Evolutionary conservation across 2,797 vertebrate species (phyloP).

Genomic region (Oophaga sylvatica): DNA sequence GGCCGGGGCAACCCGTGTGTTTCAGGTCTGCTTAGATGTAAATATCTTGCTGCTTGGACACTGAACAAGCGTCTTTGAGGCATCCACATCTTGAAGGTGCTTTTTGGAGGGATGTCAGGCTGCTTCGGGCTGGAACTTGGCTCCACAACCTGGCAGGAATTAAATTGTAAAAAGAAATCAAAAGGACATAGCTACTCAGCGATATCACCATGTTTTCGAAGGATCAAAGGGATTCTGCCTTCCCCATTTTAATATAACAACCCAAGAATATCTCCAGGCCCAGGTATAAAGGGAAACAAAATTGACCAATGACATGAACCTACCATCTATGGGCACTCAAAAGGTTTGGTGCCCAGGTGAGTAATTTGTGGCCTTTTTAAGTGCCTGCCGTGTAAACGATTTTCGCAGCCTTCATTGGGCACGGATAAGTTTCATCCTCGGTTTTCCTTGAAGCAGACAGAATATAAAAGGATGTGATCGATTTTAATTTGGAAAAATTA

Average conservation of each 20-base stretch:
- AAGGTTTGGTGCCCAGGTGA: slow-evolving; percentile 96
- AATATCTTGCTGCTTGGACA: slow-evolving; percentile 90
- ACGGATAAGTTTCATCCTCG: slow-evolving; percentile 92
- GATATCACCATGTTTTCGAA: no score
- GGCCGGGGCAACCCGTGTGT: slow-evolving; percentile 88
- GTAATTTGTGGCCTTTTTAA: slow-evolving; percentile 97
- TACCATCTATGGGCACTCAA: slow-evolving; percentile 96
- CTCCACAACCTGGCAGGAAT: slow-evolving; percentile 84
- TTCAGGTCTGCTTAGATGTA: slow-evolving; percentile 93
- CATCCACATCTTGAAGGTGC: slow-evolving; percentile 87
- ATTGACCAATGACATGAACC: background rate
- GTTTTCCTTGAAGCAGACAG: slow-evolving; percentile 83
- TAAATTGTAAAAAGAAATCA: background rate
- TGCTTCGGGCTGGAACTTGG: slow-evolving; percentile 95
- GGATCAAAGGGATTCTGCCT: background rate
- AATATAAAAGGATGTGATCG: background rate
- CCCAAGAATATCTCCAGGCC: background rate
- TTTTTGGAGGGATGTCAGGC: slow-evolving; percentile 96
- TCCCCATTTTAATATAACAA: background rate
- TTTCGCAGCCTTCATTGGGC: slow-evolving; percentile 95
- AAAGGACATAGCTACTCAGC: no score
- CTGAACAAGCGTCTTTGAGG: slow-evolving; percentile 86
- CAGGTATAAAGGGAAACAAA: background rate
- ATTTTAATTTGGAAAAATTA: background rate
- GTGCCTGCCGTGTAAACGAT: slow-evolving; percentile 96